Conservation (phyloP, 2,113 vertebrate genomes). For the Natator depressus region DNA sequence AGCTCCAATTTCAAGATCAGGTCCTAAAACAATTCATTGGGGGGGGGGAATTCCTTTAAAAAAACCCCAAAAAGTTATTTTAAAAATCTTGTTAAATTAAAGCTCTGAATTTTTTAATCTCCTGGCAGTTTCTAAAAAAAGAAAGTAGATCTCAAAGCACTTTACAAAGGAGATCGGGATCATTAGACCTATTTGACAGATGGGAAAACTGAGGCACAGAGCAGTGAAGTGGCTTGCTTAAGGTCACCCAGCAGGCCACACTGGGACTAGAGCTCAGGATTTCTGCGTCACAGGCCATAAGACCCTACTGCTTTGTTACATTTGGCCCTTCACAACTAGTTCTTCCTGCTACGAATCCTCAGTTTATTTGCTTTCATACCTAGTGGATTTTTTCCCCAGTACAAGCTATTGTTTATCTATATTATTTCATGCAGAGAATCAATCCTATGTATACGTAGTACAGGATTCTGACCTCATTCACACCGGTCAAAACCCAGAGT, state of each 20-base stretch:
- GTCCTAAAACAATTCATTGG: background rate
- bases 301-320: too few species aligned
- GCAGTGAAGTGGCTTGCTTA: background rate
- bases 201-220: background rate
- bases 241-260: background rate
- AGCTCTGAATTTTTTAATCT: slow-evolving; percentile 3
- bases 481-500: accelerated
- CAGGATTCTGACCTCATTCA: background rate
- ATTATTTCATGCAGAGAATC: background rate
- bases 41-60: too few species aligned
- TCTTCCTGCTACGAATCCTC: background rate
- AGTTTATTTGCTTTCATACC: background rate
- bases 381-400: background rate
- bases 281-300: too few species aligned
- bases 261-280: too few species aligned
- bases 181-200: background rate
- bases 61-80: too few species aligned
- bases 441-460: background rate
- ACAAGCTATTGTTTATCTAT: background rate
- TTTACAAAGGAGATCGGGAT: background rate
- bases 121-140: slow-evolving; percentile 33
- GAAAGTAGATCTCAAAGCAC: background rate
- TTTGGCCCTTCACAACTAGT: background rate
- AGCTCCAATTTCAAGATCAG: background rate
- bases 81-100: too few species aligned